phyloP scores from a whole-genome alignment of 2,113 vertebrate genomes.

The Haemorhous mexicanus region DNA sequence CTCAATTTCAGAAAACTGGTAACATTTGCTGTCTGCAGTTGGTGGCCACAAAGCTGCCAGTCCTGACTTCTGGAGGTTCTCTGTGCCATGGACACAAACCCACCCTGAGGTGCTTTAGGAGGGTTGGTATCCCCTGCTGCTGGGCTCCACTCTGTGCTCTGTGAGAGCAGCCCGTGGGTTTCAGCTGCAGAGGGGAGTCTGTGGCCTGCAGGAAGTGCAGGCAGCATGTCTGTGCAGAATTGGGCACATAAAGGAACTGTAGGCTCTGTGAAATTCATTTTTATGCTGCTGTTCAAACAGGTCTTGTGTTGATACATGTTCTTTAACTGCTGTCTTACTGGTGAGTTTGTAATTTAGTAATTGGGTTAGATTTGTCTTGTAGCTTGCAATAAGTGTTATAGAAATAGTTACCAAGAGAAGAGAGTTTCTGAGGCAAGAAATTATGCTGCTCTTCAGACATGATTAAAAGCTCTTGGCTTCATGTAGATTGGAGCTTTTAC shows the following conservation, averaged over 20 bases:
- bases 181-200: neutral
- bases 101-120: neutral
- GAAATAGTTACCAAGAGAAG: neutral
- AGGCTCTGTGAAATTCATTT: neutral
- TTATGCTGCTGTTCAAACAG: neutral
- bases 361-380: neutral
- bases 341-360: neutral
- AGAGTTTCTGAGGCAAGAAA: neutral
- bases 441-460: neutral
- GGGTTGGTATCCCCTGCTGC: neutral
- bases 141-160: neutral
- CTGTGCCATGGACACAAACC: neutral
- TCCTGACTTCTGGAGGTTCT: neutral
- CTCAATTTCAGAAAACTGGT: neutral
- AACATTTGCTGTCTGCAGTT: neutral
- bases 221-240: neutral
- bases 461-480: neutral
- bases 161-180: neutral
- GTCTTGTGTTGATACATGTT: neutral
- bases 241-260: neutral
- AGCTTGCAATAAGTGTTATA: neutral
- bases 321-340: neutral
- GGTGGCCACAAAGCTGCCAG: neutral
- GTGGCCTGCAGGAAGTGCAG: neutral
- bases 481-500: neutral